These are phyloP conservation scores for Atta cephalotes DNA, from an alignment of 1,140 invertebrate genomes.

Conservation along the genomic window DNA sequence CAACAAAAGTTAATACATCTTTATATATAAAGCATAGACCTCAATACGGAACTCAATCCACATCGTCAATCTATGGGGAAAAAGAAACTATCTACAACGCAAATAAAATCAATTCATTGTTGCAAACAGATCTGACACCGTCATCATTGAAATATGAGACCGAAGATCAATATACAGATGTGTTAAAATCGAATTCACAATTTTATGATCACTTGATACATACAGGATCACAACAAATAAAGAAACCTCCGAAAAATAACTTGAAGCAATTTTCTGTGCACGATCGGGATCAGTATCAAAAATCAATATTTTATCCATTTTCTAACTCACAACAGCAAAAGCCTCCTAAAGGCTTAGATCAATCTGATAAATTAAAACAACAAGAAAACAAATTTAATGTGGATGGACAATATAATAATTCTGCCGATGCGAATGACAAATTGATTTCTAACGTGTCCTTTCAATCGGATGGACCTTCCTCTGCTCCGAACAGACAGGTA, in stretches of 20 bases:
- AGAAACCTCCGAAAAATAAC: not conserved
- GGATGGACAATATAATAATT: constrained; percentile 10
- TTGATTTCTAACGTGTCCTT: constrained; percentile 19
- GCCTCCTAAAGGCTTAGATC: not conserved
- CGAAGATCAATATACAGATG: not conserved
- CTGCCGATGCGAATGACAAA: constrained; percentile 20
- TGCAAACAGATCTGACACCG: constrained; percentile 11
- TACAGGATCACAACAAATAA: not conserved
- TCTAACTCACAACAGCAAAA: constrained; percentile 24
- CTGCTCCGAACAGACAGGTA: constrained; percentile 65
- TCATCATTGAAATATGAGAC: not conserved
- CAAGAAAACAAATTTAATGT: constrained; percentile 19
- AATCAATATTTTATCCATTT: constrained; percentile 14
- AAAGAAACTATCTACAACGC: constrained; percentile 33
- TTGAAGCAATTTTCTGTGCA: constrained; percentile 2
- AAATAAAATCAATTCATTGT: constrained; percentile 59
- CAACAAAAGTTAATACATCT: constrained; percentile 31
- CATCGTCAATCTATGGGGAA: not conserved
- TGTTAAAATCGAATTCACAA: not conserved
- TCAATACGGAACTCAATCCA: constrained; percentile 31
- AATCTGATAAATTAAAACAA: constrained; percentile 7
- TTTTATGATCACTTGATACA: not conserved
- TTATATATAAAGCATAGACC: constrained; percentile 41
- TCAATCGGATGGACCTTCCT: constrained; percentile 14
- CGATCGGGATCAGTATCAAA: constrained; percentile 26